Percentiles rank a stretch among this genome's conserved stretches.
These are phyloP conservation scores for Hydrocynus forskahlii DNA, from an alignment of 2,797 vertebrate genomes.

Conservation along the genomic window DNA sequence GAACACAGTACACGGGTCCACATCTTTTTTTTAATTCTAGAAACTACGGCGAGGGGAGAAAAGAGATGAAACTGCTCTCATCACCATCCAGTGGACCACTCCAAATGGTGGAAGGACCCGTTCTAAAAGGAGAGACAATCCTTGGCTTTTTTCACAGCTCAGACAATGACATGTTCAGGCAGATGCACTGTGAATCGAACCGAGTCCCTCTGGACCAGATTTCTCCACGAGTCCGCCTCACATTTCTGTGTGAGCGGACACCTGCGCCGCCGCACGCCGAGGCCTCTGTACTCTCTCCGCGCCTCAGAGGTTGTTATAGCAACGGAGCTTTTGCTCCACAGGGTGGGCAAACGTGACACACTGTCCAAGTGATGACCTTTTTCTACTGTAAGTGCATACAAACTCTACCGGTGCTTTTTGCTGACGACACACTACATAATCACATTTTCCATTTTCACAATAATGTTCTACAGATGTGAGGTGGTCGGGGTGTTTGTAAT, in stretches of 20 bases:
- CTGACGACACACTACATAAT: conserved; percentile 15
- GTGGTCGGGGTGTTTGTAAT: conserved; percentile 10
- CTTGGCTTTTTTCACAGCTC: conserved; percentile 6
- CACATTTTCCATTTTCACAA: conserved; percentile 5
- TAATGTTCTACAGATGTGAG: background rate
- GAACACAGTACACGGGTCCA: background rate
- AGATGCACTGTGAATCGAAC: conserved; percentile 22
- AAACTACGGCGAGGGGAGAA: background rate
- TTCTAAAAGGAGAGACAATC: background rate
- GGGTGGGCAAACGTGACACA: background rate
- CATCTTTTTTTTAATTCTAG: background rate
- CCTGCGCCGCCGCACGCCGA: conserved; percentile 17
- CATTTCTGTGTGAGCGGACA: conserved; percentile 19
- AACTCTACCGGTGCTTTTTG: conserved; percentile 37
- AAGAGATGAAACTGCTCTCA: background rate
- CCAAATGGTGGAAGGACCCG: background rate
- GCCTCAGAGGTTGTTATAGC: conserved; percentile 14
- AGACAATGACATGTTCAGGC: conserved; percentile 4
- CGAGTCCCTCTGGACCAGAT: conserved; percentile 13
- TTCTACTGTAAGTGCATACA: conserved; percentile 38
- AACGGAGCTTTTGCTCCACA: background rate
- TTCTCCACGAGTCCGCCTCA: background rate
- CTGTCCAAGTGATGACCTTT: background rate
- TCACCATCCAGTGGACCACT: background rate
- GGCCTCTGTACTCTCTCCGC: conserved; percentile 2